Evolutionary conservation across 2,113 vertebrate genomes (phyloP).

Genomic region (Anolis carolinensis): DNA sequence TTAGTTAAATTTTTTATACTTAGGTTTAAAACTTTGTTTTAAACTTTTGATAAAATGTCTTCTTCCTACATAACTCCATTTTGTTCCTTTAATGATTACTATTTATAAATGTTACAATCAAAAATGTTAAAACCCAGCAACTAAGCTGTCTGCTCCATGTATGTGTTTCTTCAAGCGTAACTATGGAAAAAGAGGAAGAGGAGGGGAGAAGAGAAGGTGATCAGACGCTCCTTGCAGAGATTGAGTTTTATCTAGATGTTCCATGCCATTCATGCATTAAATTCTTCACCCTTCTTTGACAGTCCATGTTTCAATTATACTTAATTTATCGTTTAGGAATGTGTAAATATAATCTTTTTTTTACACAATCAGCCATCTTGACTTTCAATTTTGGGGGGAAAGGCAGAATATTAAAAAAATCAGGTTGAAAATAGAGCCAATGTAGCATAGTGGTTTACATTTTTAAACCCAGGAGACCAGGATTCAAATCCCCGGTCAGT

Average conservation of each 20-base stretch:
- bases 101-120: not conserved
- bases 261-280: conserved; percentile 3
- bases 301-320: not conserved
- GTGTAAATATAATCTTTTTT: conserved; percentile 5
- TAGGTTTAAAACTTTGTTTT: too few species aligned
- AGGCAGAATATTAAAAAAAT: too few species aligned
- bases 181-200: not conserved
- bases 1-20: not conserved
- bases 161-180: not conserved
- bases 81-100: not conserved
- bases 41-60: too few species aligned
- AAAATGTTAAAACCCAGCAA: not conserved
- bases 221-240: not conserved
- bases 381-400: too few species aligned
- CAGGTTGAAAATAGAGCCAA: too few species aligned
- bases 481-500: too few species aligned
- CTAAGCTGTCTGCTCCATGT: not conserved
- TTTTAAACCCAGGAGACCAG: too few species aligned
- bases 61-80: not conserved
- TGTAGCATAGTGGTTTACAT: not conserved
- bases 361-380: too few species aligned
- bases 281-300: not conserved
- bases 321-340: not conserved
- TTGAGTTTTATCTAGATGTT: not conserved
- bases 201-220: not conserved